Evolutionary conservation across 1,140 invertebrate genomes (phyloP).

Genomic region (Pseudomyrmex pallidus): DNA sequence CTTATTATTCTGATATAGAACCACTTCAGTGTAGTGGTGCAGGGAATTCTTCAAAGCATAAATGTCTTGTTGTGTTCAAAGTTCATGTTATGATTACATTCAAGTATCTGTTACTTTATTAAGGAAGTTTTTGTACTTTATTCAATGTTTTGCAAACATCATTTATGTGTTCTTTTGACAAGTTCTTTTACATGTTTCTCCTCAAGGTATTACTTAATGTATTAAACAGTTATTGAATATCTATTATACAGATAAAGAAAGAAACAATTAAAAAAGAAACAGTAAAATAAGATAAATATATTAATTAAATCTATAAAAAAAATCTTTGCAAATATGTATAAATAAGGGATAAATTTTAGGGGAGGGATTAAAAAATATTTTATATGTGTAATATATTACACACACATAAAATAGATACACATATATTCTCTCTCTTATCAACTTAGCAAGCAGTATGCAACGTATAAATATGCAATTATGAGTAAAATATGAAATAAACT

Average conservation of each 20-base stretch:
- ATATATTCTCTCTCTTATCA: not conserved
- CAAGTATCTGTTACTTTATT: constrained; percentile 56
- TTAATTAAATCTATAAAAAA: constrained; percentile 12
- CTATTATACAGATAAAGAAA: constrained; percentile 7
- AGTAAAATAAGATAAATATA: not conserved
- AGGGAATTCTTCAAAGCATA: constrained; percentile 8
- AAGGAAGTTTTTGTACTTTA: constrained; percentile 41
- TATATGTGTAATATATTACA: too few relatives aligned
- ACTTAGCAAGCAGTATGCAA: constrained; percentile 1
- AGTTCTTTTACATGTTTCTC: not conserved
- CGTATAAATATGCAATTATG: not conserved
- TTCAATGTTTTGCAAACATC: constrained; percentile 35
- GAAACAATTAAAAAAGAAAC: not conserved
- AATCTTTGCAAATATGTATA: not conserved
- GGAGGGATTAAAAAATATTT: too few relatives aligned
- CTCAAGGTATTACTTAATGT: not conserved
- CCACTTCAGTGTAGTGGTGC: constrained; percentile 26
- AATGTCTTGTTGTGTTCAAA: constrained; percentile 57
- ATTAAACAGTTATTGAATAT: not conserved
- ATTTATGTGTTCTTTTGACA: not conserved
- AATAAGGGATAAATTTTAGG: not conserved
- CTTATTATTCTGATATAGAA: constrained; percentile 31
- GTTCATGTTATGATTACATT: constrained; percentile 65
- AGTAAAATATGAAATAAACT: constrained; percentile 12
- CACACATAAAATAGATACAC: too few relatives aligned